These are phyloP conservation scores for Cricetomys ansorgei DNA, from an alignment of 2,113 vertebrate genomes.

Conservation along the genomic window DNA sequence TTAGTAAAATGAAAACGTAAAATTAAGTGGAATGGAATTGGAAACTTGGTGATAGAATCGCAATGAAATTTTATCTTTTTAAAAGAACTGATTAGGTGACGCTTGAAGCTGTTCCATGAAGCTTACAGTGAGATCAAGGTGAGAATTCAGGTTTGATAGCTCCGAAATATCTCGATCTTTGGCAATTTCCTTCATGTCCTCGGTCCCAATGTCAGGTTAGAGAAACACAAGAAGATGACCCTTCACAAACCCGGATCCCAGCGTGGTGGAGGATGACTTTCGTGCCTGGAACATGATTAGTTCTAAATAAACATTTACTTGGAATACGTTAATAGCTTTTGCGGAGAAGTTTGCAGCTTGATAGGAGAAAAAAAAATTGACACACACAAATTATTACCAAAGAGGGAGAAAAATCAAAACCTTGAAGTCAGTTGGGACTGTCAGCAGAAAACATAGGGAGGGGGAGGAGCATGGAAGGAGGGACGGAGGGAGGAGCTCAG, in stretches of 20 bases:
- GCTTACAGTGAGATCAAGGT: background rate
- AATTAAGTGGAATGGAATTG: constrained; percentile 3
- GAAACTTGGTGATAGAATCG: background rate
- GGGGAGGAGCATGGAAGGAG: background rate
- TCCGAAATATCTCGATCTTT: background rate
- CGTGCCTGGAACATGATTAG: background rate
- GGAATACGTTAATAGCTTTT: background rate
- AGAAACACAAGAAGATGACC: background rate
- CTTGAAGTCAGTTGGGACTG: fast-evolving
- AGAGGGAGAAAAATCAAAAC: background rate
- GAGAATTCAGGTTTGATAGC: background rate
- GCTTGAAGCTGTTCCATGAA: background rate
- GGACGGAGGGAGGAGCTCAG: no score
- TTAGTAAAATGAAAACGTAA: background rate
- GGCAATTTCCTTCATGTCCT: background rate
- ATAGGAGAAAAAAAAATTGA: background rate
- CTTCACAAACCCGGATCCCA: background rate
- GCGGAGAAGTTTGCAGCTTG: background rate
- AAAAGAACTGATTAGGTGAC: background rate
- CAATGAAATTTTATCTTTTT: background rate
- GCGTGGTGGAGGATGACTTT: background rate
- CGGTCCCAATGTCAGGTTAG: background rate
- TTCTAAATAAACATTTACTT: background rate
- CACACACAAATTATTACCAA: background rate
- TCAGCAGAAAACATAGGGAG: background rate